These are phyloP conservation scores for Xanthorhoe designata DNA, from an alignment of 2,888 invertebrate genomes.

Conservation along the genomic window DNA sequence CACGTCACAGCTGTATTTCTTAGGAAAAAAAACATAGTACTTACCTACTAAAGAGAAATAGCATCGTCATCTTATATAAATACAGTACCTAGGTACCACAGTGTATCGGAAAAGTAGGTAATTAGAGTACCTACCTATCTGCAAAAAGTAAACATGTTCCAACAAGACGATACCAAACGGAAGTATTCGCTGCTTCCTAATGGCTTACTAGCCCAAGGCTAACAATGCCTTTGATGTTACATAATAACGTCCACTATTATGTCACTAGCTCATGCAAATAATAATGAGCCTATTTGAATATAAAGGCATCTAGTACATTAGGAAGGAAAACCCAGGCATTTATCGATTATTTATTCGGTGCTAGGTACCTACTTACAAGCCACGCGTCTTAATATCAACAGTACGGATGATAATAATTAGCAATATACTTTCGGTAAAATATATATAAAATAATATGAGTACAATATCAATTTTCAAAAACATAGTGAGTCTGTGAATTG, in stretches of 20 bases:
- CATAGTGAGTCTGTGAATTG: no score
- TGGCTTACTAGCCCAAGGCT: slow-evolving; percentile 24
- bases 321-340: slow-evolving; percentile 33
- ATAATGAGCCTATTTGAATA: slow-evolving; percentile 49
- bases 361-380: background rate
- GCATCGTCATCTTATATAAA: no score
- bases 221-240: slow-evolving; percentile 21
- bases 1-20: no score
- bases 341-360: slow-evolving; percentile 3
- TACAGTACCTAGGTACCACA: background rate
- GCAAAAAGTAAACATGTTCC: slow-evolving; percentile 2
- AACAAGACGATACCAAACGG: slow-evolving; percentile 12
- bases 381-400: background rate
- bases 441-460: no score
- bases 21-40: no score
- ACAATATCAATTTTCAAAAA: no score
- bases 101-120: background rate
- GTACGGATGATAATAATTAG: background rate
- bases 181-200: slow-evolving; percentile 14
- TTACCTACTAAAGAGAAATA: no score
- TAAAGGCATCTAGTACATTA: slow-evolving; percentile 35
- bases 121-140: background rate
- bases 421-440: background rate
- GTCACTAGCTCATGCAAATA: slow-evolving; percentile 49
- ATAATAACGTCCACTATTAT: slow-evolving; percentile 25